Conservation (phyloP, 2,888 invertebrate genomes). For the Andrena bucephala region DNA sequence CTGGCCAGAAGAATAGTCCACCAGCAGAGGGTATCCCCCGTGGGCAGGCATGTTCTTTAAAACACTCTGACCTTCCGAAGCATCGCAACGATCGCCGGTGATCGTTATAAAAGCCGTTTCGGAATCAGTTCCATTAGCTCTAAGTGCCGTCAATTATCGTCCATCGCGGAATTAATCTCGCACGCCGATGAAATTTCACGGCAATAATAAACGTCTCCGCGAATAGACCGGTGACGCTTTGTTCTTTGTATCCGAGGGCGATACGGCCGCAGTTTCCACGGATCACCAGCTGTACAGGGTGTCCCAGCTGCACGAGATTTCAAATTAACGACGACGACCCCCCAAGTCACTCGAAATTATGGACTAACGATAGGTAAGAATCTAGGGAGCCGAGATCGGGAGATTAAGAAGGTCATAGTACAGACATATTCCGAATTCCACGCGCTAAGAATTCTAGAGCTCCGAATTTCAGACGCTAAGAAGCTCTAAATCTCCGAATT, state of each 20-base stretch:
- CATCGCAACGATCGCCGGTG: neutral
- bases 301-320: neutral
- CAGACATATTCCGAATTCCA: no score
- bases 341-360: neutral
- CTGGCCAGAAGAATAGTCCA: neutral
- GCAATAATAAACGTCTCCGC: constrained; percentile 28
- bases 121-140: constrained; percentile 31
- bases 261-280: constrained; percentile 31
- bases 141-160: constrained; percentile 34
- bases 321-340: neutral
- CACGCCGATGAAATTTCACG: constrained; percentile 24
- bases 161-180: constrained; percentile 37
- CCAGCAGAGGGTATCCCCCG: neutral
- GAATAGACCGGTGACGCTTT: constrained; percentile 29
- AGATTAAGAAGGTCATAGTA: no score
- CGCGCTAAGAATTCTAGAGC: no score
- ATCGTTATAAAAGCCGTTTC: constrained; percentile 13
- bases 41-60: neutral
- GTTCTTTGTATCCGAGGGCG: neutral
- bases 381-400: neutral
- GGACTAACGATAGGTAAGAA: neutral
- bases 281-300: neutral
- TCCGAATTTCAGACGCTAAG: no score
- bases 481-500: no score
- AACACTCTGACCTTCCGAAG: constrained; percentile 5